Conservation (phyloP, 2,113 vertebrate genomes). For the Euleptes europaea region DNA sequence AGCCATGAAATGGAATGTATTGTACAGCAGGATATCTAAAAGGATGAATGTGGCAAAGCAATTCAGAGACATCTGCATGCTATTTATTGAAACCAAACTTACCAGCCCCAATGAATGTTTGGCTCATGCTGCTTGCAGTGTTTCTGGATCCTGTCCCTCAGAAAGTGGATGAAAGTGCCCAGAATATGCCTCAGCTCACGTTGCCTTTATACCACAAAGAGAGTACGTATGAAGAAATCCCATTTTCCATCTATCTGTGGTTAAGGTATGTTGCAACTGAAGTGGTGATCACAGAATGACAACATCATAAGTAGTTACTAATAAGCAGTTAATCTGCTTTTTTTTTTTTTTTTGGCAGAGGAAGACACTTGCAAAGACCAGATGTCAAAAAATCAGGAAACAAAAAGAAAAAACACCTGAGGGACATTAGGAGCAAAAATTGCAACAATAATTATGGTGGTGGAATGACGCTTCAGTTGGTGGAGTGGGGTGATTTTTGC, state of each 20-base stretch:
- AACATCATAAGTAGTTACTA: background rate
- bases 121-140: constrained; percentile 6
- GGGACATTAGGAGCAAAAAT: background rate
- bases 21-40: background rate
- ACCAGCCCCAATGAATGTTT: constrained; percentile 2
- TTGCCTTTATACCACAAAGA: background rate
- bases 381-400: background rate
- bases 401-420: background rate
- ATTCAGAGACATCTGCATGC: background rate
- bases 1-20: background rate
- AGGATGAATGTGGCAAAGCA: background rate
- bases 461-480: no score
- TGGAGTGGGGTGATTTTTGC: no score
- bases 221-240: background rate
- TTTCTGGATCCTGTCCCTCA: background rate
- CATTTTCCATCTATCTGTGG: background rate
- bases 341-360: background rate
- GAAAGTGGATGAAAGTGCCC: background rate
- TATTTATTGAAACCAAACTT: background rate
- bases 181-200: background rate
- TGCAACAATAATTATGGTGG: no score
- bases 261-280: background rate
- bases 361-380: background rate
- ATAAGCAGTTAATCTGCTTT: background rate
- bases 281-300: background rate